phyloP scores from a whole-genome alignment of 2,797 vertebrate species.

The Falco naumanni region DNA sequence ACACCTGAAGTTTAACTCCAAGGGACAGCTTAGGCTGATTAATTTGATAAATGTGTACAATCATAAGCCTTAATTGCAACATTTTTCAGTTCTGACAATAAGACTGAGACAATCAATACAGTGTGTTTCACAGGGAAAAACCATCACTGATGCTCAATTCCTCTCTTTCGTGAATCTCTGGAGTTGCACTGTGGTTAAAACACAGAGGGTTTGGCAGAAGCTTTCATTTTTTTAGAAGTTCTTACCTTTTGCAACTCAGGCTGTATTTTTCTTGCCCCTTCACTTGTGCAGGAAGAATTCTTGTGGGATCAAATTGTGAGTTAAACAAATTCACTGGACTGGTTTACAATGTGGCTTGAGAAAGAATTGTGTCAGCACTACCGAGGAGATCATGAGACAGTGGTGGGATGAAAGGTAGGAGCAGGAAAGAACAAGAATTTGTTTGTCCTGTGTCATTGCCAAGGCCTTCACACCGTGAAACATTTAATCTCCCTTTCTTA shows the following conservation, averaged over 20 bases:
- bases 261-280: background rate
- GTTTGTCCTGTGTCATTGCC: background rate
- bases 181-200: background rate
- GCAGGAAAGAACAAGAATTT: background rate
- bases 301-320: background rate
- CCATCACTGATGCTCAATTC: background rate
- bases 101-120: background rate
- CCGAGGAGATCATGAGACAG: background rate
- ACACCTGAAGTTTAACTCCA: background rate
- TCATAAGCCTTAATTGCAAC: background rate
- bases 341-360: background rate
- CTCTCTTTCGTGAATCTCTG: background rate
- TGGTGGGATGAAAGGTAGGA: background rate
- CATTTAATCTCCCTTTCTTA: background rate
- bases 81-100: background rate
- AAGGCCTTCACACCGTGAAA: background rate
- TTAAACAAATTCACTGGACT: background rate
- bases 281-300: background rate
- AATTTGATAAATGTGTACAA: background rate
- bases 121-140: background rate
- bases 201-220: background rate
- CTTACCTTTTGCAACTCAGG: background rate
- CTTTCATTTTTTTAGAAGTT: background rate
- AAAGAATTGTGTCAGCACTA: background rate
- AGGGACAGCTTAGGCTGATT: background rate